Conservation (phyloP, 2,797 vertebrate species). For the Menidia menidia region DNA sequence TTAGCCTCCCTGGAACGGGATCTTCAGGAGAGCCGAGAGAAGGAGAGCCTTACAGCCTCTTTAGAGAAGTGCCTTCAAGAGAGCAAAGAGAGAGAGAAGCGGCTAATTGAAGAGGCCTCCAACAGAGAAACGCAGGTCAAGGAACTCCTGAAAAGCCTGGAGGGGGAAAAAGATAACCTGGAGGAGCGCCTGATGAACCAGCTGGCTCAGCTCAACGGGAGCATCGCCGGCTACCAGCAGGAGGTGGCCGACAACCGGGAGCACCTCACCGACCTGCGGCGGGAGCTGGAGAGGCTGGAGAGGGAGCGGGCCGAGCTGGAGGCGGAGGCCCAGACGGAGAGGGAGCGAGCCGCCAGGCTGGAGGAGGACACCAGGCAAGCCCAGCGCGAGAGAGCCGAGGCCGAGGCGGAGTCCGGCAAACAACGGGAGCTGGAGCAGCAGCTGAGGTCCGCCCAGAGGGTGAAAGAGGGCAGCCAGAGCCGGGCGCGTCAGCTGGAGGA, state of each 20-base stretch:
- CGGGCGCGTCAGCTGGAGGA: slow-evolving; percentile 93
- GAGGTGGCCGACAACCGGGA: slow-evolving; percentile 87
- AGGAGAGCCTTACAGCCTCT: slow-evolving; percentile 68
- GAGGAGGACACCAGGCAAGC: slow-evolving; percentile 92
- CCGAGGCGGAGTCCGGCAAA: slow-evolving; percentile 83
- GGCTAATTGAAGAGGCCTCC: slow-evolving; percentile 72
- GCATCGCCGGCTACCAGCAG: slow-evolving; percentile 96
- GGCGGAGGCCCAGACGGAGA: slow-evolving; percentile 74
- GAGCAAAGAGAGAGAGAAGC: slow-evolving; percentile 73
- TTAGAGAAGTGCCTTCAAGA: slow-evolving; percentile 77
- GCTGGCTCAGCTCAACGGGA: slow-evolving; percentile 97
- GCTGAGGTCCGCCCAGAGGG: slow-evolving; percentile 86
- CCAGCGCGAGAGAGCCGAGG: slow-evolving; percentile 84
- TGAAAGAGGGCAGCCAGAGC: slow-evolving; percentile 84
- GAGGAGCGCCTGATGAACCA: slow-evolving; percentile 99
- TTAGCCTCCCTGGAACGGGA: slow-evolving; percentile 79
- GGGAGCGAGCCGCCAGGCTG: slow-evolving; percentile 76
- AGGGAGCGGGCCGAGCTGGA: slow-evolving; percentile 81
- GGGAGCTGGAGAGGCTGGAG: slow-evolving; percentile 74
- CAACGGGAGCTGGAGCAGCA: slow-evolving; percentile 90
- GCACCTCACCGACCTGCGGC: slow-evolving; percentile 71
- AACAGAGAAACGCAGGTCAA: slow-evolving; percentile 81
- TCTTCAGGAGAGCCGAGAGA: slow-evolving; percentile 75
- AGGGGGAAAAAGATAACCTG: slow-evolving; percentile 93
- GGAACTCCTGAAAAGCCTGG: slow-evolving; percentile 82